phyloP scores from a whole-genome alignment of 1,140 invertebrate genomes.

The Aphidius ervi region DNA sequence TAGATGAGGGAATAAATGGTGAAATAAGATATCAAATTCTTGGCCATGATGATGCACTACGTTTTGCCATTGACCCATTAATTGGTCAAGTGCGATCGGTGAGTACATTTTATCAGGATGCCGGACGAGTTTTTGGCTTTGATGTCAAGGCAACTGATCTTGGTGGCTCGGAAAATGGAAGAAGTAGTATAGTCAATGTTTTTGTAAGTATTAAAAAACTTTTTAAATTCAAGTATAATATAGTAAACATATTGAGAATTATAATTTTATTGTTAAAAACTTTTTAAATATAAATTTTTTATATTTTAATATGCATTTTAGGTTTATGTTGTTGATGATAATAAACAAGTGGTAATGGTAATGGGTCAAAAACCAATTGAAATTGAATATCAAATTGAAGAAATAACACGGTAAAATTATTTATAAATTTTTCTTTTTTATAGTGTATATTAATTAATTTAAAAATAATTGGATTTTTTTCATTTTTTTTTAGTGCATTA shows the following conservation, averaged over 20 bases:
- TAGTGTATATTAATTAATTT: background rate
- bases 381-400: conserved; percentile 66
- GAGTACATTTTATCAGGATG: conserved; percentile 61
- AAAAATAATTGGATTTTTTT: conserved; percentile 11
- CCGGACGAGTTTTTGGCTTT: conserved; percentile 74
- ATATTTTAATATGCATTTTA: conserved; percentile 43
- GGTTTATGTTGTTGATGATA: conserved; percentile 79
- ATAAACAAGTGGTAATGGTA: conserved; percentile 73
- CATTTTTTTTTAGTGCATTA: conserved; percentile 51
- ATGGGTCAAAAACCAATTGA: conserved; percentile 70
- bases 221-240: background rate
- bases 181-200: conserved; percentile 76
- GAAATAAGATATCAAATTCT: conserved; percentile 77
- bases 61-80: conserved; percentile 72
- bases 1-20: conserved; percentile 70
- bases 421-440: background rate
- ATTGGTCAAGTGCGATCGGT: conserved; percentile 71
- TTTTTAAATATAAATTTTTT: background rate
- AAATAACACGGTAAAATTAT: conserved; percentile 60
- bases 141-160: conserved; percentile 85
- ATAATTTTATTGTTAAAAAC: background rate
- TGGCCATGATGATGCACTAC: conserved; percentile 58
- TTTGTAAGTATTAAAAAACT: conserved; percentile 61
- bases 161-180: conserved; percentile 70
- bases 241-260: background rate